phyloP scores from a whole-genome alignment of 2,888 invertebrate genomes.

The Bombylius discolor region DNA sequence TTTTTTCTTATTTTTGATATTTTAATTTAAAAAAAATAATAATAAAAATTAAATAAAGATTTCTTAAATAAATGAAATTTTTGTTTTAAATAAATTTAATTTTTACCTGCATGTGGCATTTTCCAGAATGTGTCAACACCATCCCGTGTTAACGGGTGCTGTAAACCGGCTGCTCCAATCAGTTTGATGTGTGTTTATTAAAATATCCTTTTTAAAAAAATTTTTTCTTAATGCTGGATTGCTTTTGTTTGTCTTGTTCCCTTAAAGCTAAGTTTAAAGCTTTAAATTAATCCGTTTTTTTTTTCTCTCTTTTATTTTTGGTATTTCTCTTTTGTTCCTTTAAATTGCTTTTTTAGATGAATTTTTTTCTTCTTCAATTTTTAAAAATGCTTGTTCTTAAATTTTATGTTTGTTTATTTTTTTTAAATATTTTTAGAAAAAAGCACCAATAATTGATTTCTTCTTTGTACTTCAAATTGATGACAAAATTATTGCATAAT shows the following conservation, averaged over 20 bases:
- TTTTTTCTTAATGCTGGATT: background rate
- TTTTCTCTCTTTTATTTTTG: background rate
- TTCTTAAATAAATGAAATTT: background rate
- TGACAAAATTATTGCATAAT: too few species aligned
- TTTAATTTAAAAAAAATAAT: background rate
- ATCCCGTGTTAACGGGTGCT: conserved; percentile 29
- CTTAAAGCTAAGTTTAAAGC: too few species aligned
- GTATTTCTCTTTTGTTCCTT: background rate
- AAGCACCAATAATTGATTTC: too few species aligned
- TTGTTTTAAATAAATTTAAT: background rate
- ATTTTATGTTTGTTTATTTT: too few species aligned
- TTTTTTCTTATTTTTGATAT: background rate
- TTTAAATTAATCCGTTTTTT: background rate
- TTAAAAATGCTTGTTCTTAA: too few species aligned
- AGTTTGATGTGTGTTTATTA: conserved; percentile 17
- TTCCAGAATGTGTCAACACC: conserved; percentile 67
- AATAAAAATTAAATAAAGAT: background rate
- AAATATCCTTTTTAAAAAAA: conserved; percentile 6
- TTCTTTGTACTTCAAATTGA: too few species aligned
- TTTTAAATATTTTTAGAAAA: too few species aligned
- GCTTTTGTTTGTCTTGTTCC: background rate
- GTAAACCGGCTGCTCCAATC: conserved; percentile 28
- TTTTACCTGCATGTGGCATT: conserved; percentile 74
- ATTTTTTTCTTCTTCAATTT: too few species aligned
- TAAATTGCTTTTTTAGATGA: background rate